These are phyloP conservation scores for Agelastica alni DNA, from an alignment of 2,888 invertebrate species.

Conservation along the genomic window DNA sequence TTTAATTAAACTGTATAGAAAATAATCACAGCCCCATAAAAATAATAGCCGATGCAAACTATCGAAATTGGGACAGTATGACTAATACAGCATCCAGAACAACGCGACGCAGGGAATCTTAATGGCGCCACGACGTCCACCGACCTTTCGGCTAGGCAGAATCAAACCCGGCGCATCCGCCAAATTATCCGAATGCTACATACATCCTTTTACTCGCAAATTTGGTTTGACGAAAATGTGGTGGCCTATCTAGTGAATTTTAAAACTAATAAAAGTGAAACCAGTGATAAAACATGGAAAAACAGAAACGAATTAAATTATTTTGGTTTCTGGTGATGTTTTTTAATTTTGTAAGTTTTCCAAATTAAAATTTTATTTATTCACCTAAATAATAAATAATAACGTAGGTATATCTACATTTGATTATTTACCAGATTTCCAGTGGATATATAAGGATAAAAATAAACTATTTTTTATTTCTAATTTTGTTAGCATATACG, in stretches of 20 bases:
- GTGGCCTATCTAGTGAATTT: too few species aligned
- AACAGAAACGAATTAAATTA: constrained; percentile 34
- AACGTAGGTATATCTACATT: too few species aligned
- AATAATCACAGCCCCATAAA: too few species aligned
- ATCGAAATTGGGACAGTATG: neutral
- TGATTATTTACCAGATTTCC: too few species aligned
- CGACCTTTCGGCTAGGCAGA: constrained; percentile 24
- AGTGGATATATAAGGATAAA: too few species aligned
- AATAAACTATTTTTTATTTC: too few species aligned
- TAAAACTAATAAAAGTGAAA: too few species aligned
- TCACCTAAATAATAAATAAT: too few species aligned
- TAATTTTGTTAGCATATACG: too few species aligned
- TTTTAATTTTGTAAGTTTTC: constrained; percentile 46
- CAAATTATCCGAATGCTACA: constrained; percentile 2
- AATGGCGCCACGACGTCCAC: constrained; percentile 36
- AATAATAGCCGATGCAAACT: neutral
- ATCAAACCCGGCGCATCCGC: constrained; percentile 13
- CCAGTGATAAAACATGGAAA: constrained; percentile 25
- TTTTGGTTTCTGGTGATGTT: constrained; percentile 47
- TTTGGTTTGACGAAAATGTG: constrained; percentile 5
- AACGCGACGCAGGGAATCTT: neutral
- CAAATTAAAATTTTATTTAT: neutral
- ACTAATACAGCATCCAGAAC: constrained; percentile 13
- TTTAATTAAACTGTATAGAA: too few species aligned
- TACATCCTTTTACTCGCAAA: neutral